Evolutionary conservation across 2,797 vertebrate genomes (phyloP), one percentile per base, ranked within the genome.

Genomic region (Cossypha niveicapilla): DNA sequence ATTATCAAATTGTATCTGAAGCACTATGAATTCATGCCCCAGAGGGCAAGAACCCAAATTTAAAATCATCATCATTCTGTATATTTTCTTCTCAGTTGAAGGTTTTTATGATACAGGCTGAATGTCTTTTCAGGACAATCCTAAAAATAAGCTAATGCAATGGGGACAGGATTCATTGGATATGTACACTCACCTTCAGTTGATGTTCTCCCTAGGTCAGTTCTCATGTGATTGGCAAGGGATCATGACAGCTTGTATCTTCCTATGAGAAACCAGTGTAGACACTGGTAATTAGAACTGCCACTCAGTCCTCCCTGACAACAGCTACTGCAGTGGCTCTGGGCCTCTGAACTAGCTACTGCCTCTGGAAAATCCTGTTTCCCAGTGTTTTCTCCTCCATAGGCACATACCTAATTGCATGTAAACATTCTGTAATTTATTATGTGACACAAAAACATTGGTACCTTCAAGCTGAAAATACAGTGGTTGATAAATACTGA

Each of bases 211-310:
- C 93, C 94, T 68, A 83, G 96, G 97, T 97, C 96, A 96, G 77
- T 94, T 97, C 93, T 96, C 79, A 75, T 95, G 95, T 97, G 97
- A 97, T 97, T 98, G 97, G 97, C 97, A 98, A 97, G 93, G 90
- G 90, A 95, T 95, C 51, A 6, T 98, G 97, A 97, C 97, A 98
- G 97, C 95, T 97, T 78, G 37, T 94, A 93, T 74, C 88, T 96
- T 96, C 93, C 78, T 93, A 94, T 92, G 94, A 97, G 95, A 93
- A 97, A 91, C 93, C 93, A 78, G 87, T 85, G 87, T 63, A 97
- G 97, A 97, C 97, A 96, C 91, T 82, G 96, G 96, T 97, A 97
- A 98, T 98, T 98, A 98, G 97, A 96, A 96, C 96, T 97, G 97
- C 96, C 97, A 97, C 92, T 97, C 97, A 97, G 94, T 57, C 85